phyloP scores from a whole-genome alignment of 2,888 invertebrate genomes.

The Charanyca ferruginea region DNA sequence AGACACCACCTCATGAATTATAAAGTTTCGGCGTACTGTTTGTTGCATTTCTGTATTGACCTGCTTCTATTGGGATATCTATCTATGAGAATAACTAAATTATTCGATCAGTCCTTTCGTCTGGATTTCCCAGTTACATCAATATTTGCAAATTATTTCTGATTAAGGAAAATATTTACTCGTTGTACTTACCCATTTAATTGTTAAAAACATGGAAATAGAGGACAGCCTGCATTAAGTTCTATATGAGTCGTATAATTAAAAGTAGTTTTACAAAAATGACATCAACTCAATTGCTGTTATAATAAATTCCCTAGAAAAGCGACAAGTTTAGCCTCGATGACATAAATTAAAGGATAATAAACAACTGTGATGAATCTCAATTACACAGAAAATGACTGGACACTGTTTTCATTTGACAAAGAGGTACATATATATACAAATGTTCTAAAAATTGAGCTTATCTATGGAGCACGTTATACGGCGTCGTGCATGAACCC shows the following conservation, averaged over 20 bases:
- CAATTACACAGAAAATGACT: slow-evolving; percentile 39
- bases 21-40: slow-evolving; percentile 51
- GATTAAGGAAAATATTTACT: slow-evolving; percentile 30
- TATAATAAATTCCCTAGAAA: slow-evolving; percentile 59
- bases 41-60: slow-evolving; percentile 53
- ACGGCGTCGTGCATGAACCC: slow-evolving; percentile 41
- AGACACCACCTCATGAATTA: slow-evolving; percentile 65
- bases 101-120: neutral
- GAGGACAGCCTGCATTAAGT: neutral
- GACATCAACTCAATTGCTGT: slow-evolving; percentile 1
- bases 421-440: slow-evolving; percentile 27
- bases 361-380: slow-evolving; percentile 49
- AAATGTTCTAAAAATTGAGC: slow-evolving; percentile 27
- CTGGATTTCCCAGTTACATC: slow-evolving; percentile 13
- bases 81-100: slow-evolving; percentile 2
- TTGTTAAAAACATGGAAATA: neutral
- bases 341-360: slow-evolving; percentile 66
- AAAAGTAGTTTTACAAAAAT: neutral
- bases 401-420: slow-evolving; percentile 21
- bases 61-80: slow-evolving; percentile 9
- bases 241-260: neutral
- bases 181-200: no score
- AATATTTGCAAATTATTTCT: slow-evolving; percentile 13
- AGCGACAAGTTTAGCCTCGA: slow-evolving; percentile 58
- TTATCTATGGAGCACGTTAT: slow-evolving; percentile 42